These are phyloP conservation scores for Cordilura impudica DNA, from an alignment of 2,888 invertebrate genomes.

Conservation along the genomic window DNA sequence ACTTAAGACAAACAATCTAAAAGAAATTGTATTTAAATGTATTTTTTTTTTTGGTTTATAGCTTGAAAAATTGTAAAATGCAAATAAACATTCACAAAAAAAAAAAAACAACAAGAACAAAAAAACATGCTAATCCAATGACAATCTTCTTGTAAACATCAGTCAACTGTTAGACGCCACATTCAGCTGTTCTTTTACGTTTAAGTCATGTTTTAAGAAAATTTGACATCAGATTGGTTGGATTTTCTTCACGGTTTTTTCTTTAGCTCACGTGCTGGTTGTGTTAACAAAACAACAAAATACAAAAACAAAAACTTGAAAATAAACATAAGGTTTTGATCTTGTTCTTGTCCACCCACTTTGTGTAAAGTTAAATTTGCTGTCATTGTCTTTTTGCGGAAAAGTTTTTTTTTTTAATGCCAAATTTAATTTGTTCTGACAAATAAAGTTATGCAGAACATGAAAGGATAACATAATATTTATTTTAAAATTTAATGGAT, in stretches of 20 bases:
- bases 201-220: constrained; percentile 59
- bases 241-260: constrained; percentile 18
- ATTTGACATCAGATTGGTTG: constrained; percentile 60
- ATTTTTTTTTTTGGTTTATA: constrained; percentile 6
- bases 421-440: constrained; percentile 53
- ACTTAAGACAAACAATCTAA: constrained; percentile 37
- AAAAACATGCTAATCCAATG: constrained; percentile 67
- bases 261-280: constrained; percentile 56
- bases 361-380: constrained; percentile 60
- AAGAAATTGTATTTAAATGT: constrained; percentile 55
- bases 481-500: constrained; percentile 32
- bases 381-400: constrained; percentile 52
- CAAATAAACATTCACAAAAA: too few relatives aligned
- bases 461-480: constrained; percentile 18
- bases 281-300: constrained; percentile 23
- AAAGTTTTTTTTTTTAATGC: constrained; percentile 8
- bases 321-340: constrained; percentile 57
- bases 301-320: not conserved
- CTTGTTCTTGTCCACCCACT: constrained; percentile 63
- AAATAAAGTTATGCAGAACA: constrained; percentile 50
- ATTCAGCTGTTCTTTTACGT: constrained; percentile 53
- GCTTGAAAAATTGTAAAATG: constrained; percentile 39
- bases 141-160: constrained; percentile 76
- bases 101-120: constrained; percentile 42
- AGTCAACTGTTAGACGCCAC: constrained; percentile 71